These are phyloP conservation scores for Drosophila fuyamai DNA, from an alignment of 1,140 invertebrate species.

Conservation along the genomic window DNA sequence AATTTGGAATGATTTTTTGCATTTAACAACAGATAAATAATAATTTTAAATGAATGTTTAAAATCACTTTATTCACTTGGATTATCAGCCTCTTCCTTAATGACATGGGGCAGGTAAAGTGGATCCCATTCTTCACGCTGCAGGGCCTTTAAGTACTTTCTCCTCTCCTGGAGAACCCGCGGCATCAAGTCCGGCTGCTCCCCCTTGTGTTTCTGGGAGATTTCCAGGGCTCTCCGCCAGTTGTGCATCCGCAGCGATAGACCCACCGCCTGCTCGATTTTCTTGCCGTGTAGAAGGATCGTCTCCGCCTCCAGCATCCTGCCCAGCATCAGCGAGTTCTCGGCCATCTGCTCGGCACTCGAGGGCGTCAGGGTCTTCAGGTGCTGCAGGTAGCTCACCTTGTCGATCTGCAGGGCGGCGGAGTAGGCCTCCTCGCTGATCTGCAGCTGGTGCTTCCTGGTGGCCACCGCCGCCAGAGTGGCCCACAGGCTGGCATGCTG, in stretches of 20 bases:
- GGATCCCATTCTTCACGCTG: constrained; percentile 92
- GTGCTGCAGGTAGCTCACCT: constrained; percentile 94
- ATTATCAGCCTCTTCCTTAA: constrained; percentile 84
- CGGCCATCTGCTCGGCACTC: constrained; percentile 89
- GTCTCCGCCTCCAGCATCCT: constrained; percentile 92
- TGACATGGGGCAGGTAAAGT: constrained; percentile 88
- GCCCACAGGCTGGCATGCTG: constrained; percentile 93
- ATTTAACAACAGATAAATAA: background rate
- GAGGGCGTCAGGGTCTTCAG: constrained; percentile 88
- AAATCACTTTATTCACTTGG: constrained; percentile 35
- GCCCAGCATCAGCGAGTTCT: constrained; percentile 92
- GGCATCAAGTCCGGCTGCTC: constrained; percentile 88
- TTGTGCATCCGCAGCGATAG: constrained; percentile 93
- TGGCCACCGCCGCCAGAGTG: constrained; percentile 93
- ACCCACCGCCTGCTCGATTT: constrained; percentile 91
- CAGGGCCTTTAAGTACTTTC: constrained; percentile 90
- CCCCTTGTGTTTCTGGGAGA: constrained; percentile 92
- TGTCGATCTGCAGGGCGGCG: constrained; percentile 94
- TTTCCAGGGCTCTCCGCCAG: constrained; percentile 94
- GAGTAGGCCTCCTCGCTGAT: constrained; percentile 96
- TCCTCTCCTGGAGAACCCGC: constrained; percentile 90
- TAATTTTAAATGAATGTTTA: no score
- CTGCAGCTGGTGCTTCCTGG: constrained; percentile 90
- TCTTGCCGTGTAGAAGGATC: constrained; percentile 91
- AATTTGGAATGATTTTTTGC: background rate